Percentiles rank a stretch among this genome's conserved stretches.
These are phyloP conservation scores for Philopedon plagiatum DNA, from an alignment of 2,888 invertebrate species.

Conservation along the genomic window DNA sequence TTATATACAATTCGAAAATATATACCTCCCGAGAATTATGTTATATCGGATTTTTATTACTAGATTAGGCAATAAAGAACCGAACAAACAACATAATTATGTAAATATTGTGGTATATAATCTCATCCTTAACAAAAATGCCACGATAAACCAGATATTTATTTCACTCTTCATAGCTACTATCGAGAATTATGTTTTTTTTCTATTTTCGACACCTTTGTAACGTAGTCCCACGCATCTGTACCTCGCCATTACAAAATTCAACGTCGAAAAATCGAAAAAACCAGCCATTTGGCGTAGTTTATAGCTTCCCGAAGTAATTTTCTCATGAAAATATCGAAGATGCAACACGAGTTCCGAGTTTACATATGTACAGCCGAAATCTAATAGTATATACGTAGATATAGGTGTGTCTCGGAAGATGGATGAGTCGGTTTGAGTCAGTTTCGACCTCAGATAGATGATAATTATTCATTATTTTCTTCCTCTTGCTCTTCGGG, in stretches of 20 bases:
- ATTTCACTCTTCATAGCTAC: constrained; percentile 30
- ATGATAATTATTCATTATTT: constrained; percentile 33
- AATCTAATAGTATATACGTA: constrained; percentile 20
- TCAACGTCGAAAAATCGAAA: constrained; percentile 31
- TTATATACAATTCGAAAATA: neutral
- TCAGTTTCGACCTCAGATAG: constrained; percentile 16
- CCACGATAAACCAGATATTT: constrained; percentile 30
- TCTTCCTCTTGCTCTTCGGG: neutral
- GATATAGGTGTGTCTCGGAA: constrained; percentile 39
- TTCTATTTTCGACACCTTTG: constrained; percentile 45
- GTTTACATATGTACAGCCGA: constrained; percentile 34
- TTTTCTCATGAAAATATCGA: constrained; percentile 18
- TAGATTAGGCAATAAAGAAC: constrained; percentile 40
- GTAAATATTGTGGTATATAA: constrained; percentile 38
- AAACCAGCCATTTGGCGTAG: constrained; percentile 35
- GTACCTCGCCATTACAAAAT: constrained; percentile 17
- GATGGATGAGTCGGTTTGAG: constrained; percentile 34
- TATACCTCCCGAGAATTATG: constrained; percentile 11
- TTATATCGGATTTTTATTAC: constrained; percentile 30
- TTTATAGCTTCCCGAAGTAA: constrained; percentile 42
- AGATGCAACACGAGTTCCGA: neutral
- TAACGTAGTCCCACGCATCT: constrained; percentile 34
- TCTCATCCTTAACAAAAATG: constrained; percentile 30
- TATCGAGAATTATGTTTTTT: constrained; percentile 37
- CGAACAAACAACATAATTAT: constrained; percentile 42